Percentiles rank a stretch among this genome's conserved stretches.
Evolutionary conservation across 2,888 invertebrate genomes (phyloP).

Genomic region (Heliconius ethilla): DNA sequence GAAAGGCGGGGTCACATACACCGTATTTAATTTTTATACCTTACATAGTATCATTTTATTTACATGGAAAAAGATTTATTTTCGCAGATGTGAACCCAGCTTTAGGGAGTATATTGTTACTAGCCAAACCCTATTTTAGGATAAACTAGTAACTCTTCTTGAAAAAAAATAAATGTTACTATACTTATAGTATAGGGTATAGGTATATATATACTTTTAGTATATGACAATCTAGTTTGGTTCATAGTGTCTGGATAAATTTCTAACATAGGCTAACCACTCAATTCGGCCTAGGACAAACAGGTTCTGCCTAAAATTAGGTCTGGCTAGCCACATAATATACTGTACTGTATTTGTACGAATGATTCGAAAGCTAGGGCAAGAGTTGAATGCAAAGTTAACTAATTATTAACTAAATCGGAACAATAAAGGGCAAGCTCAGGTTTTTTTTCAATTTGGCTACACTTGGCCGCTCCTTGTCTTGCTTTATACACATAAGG

Average conservation of each 20-base stretch:
- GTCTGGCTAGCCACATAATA: not conserved
- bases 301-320: not conserved
- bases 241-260: not conserved
- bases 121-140: not conserved
- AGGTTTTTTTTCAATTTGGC: slow-evolving; percentile 40
- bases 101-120: not conserved
- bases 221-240: not conserved
- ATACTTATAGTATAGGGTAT: no score
- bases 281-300: not conserved
- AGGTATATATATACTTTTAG: not conserved
- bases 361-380: slow-evolving; percentile 23
- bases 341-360: slow-evolving; percentile 19
- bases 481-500: not conserved
- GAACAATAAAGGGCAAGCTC: slow-evolving; percentile 47
- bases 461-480: slow-evolving; percentile 30
- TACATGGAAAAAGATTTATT: slow-evolving; percentile 10
- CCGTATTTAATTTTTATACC: not conserved
- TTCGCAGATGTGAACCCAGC: slow-evolving; percentile 26
- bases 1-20: slow-evolving; percentile 20
- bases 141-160: not conserved
- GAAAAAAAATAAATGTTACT: no score
- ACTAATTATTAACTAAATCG: slow-evolving; percentile 28
- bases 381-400: slow-evolving; percentile 19
- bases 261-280: no score
- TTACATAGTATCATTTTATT: not conserved